Evolutionary conservation across 2,888 invertebrate species (phyloP).

Genomic region (Nomada lathburiana): DNA sequence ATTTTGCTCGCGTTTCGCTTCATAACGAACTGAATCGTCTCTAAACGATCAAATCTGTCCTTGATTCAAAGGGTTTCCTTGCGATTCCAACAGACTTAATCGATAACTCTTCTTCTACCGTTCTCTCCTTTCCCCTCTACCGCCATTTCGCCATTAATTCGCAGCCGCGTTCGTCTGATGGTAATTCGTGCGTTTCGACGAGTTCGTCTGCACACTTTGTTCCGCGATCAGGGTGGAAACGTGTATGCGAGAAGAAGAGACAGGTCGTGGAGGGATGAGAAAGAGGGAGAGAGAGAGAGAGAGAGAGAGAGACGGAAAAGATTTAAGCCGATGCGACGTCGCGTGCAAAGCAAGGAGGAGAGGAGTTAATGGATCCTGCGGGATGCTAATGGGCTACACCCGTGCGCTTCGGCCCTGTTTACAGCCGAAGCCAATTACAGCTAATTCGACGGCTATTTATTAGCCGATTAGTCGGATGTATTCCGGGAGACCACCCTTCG

Average conservation of each 20-base stretch:
- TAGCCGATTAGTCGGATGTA: constrained; percentile 69
- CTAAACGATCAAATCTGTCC: constrained; percentile 42
- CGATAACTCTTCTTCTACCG: constrained; percentile 47
- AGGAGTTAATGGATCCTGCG: constrained; percentile 74
- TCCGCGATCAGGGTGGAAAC: constrained; percentile 20
- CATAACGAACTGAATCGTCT: constrained; percentile 41
- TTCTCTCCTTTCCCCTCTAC: neutral
- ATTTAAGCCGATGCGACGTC: constrained; percentile 59
- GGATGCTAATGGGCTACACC: constrained; percentile 75
- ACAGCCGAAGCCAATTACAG: constrained; percentile 72
- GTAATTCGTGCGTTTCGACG: constrained; percentile 51
- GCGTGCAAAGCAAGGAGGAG: constrained; percentile 58
- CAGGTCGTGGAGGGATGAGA: constrained; percentile 6
- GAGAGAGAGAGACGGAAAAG: constrained; percentile 28
- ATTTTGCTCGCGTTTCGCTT: constrained; percentile 41
- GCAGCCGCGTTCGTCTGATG: constrained; percentile 41
- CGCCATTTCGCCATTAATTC: constrained; percentile 37
- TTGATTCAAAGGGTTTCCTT: constrained; percentile 45
- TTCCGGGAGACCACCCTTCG: constrained; percentile 52
- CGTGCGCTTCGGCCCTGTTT: constrained; percentile 66
- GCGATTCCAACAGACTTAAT: constrained; percentile 47
- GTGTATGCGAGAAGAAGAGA: constrained; percentile 8
- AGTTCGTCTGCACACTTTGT: constrained; percentile 50
- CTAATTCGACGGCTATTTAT: constrained; percentile 72
- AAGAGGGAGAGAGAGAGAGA: constrained; percentile 8